Evolutionary conservation across 1,140 invertebrate genomes (phyloP).

Genomic region (Drosophila neocordata): DNA sequence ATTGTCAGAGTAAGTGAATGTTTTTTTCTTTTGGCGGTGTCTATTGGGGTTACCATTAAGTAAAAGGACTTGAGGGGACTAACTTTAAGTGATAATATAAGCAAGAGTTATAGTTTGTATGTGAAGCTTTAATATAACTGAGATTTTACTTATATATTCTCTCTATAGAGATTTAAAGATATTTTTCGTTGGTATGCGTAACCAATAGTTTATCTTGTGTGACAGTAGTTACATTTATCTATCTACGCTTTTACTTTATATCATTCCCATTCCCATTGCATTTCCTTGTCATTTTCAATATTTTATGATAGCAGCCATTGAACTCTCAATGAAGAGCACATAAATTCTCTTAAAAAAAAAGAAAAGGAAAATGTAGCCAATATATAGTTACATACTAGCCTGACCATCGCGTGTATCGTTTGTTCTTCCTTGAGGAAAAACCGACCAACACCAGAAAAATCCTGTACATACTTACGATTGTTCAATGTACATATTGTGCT

Average conservation of each 20-base stretch:
- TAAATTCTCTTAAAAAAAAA: conserved; percentile 61
- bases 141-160: not conserved
- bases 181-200: conserved; percentile 8
- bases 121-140: too few species aligned
- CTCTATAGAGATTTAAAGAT: not conserved
- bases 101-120: too few species aligned
- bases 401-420: conserved; percentile 42
- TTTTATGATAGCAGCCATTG: conserved; percentile 72
- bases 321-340: conserved; percentile 63
- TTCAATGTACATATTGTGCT: conserved; percentile 15
- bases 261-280: conserved; percentile 8
- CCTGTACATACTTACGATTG: conserved; percentile 31
- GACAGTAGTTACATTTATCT: conserved; percentile 13
- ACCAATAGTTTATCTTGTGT: conserved; percentile 1
- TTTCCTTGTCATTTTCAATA: conserved; percentile 64
- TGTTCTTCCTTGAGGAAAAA: conserved; percentile 47
- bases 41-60: not conserved
- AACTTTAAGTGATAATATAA: not conserved
- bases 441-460: conserved; percentile 58
- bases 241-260: conserved; percentile 1
- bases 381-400: conserved; percentile 24
- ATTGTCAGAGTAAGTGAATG: conserved; percentile 59
- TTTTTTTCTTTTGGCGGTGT: conserved; percentile 40
- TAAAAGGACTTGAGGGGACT: not conserved
- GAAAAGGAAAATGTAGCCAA: conserved; percentile 44